phyloP scores from a whole-genome alignment of 2,113 vertebrate genomes.

The Apteryx owenii region DNA sequence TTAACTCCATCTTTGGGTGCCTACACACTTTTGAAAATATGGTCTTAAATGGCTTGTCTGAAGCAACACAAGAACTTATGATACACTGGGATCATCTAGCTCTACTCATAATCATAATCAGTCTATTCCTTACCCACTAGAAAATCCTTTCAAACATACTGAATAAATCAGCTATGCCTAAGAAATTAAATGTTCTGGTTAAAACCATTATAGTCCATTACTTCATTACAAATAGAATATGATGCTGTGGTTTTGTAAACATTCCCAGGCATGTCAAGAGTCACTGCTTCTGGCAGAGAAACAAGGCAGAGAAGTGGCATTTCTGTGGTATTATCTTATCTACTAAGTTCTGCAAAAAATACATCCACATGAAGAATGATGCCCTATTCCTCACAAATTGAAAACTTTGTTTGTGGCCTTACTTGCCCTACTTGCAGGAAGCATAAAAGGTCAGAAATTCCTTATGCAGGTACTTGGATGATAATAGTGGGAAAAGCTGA shows the following conservation, averaged over 20 bases:
- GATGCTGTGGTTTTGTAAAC: slow-evolving; percentile 16
- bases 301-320: background rate
- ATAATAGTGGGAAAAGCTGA: background rate
- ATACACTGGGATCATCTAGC: background rate
- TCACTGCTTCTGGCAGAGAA: background rate
- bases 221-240: slow-evolving; percentile 31
- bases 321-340: background rate
- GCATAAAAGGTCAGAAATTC: background rate
- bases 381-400: background rate
- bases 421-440: background rate
- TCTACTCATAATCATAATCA: background rate
- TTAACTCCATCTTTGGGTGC: background rate
- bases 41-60: background rate
- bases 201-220: slow-evolving; percentile 15
- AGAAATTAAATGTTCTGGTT: slow-evolving; percentile 20
- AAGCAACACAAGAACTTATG: background rate
- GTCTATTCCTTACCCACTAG: background rate
- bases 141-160: background rate
- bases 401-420: background rate
- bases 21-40: background rate
- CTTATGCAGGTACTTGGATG: background rate
- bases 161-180: slow-evolving; percentile 12
- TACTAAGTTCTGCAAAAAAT: background rate
- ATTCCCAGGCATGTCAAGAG: background rate
- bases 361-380: background rate